phyloP scores from a whole-genome alignment of 2,888 invertebrate species.

The Hypsopygia costalis region DNA sequence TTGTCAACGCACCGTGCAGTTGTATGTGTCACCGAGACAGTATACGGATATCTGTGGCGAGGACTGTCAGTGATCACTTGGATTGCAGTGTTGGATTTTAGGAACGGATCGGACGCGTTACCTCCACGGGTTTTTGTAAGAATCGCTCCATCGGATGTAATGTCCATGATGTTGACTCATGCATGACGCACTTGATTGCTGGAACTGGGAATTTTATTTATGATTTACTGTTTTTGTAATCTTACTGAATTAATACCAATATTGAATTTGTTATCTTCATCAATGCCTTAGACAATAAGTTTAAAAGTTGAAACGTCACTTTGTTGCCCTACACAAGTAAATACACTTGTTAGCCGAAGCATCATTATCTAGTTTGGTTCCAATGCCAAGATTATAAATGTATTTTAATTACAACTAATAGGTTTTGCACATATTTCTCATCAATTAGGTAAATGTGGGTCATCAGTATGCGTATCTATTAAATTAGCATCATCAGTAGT shows the following conservation, averaged over 20 bases:
- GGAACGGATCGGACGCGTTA: conserved; percentile 52
- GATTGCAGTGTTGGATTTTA: conserved; percentile 78
- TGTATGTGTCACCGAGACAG: conserved; percentile 41
- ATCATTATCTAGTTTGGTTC: conserved; percentile 5
- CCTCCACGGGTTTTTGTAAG: conserved; percentile 60
- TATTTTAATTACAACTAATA: conserved; percentile 2
- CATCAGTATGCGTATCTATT: background rate
- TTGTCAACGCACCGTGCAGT: conserved; percentile 37
- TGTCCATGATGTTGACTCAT: conserved; percentile 76
- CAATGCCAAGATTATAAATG: conserved; percentile 9
- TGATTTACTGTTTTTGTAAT: conserved; percentile 40
- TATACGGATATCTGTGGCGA: conserved; percentile 64
- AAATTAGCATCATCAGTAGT: conserved; percentile 1
- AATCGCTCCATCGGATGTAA: conserved; percentile 64
- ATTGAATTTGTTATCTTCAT: conserved; percentile 13
- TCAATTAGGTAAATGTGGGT: background rate
- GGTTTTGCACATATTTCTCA: background rate
- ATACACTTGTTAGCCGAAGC: background rate
- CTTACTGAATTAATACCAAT: too few relatives aligned
- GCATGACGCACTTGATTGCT: conserved; percentile 76
- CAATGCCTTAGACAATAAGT: background rate
- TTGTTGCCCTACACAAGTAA: background rate
- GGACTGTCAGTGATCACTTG: conserved; percentile 64
- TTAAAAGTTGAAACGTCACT: background rate
- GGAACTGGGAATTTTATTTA: conserved; percentile 61